Evolutionary conservation across 1,140 invertebrate genomes (phyloP), one percentile per base, ranked within the genome.

Genomic region (Aphaenogaster floridana): DNA sequence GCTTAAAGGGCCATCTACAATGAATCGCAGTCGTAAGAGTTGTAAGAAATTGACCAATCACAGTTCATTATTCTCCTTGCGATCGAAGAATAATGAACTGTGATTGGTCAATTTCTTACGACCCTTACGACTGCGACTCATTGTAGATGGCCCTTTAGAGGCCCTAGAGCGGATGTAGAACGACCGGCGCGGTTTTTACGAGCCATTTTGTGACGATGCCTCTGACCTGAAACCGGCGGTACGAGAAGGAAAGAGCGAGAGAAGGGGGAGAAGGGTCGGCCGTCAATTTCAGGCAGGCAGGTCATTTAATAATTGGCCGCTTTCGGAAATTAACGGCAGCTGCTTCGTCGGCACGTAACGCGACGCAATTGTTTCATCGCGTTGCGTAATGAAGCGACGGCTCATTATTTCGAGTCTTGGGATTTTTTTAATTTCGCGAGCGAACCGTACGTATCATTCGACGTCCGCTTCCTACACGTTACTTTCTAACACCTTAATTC

Each of bases 191-290:
- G 54, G 21, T 84, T 68, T 79, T 84, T 84, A 76, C 54, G 42
- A 61, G 69, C 36, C 69, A 84, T 45, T 84, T 83, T 83, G 69
- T 59, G 57, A 28, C 54, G 21, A 83, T 42, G 80, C 17, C n/a
- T 84, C 80, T 84, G 80, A 74, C 54, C 54, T 61, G 80, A 74
- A 39, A 84, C 45, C n/a, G 54, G n/a, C 28, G 52, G 36, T 15
- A 11, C 39, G 39, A 57, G 42, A n/a, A 13, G 15, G 36, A 80
- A 59, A 71, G 52, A 28, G 63, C 15, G 2, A 48, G 42, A 15
- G n/a, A 21, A 28, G 34, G 74, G 13, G n/a, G 5, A 36, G n/a
- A 69, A 52, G 17, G 42, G 68, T 45, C 39, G 42, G 8, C 0
- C 21, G 42, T 84, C 69, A 72, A 84, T 84, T 84, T 84, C 69